These are phyloP conservation scores for Hylaea fasciaria DNA, from an alignment of 2,888 invertebrate species.

Conservation along the genomic window DNA sequence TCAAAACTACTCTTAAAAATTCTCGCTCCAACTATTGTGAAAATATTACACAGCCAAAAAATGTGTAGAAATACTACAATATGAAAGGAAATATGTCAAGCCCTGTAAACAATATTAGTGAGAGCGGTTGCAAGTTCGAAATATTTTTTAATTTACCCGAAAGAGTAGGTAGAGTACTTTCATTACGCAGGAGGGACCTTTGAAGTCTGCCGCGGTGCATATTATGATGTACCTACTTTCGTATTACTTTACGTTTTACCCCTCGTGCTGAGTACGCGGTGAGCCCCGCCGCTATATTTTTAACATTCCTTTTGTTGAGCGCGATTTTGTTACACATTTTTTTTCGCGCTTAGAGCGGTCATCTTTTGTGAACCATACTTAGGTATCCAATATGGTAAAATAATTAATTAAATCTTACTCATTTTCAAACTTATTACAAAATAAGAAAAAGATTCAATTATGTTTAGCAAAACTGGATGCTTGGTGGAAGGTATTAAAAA, in stretches of 20 bases:
- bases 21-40: constrained; percentile 26
- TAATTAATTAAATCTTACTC: too few relatives aligned
- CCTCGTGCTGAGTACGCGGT: constrained; percentile 32
- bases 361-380: too few relatives aligned
- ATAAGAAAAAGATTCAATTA: too few relatives aligned
- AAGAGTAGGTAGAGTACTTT: constrained; percentile 53
- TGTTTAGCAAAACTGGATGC: too few relatives aligned
- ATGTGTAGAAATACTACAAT: constrained; percentile 19
- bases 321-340: constrained; percentile 6
- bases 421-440: too few relatives aligned
- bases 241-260: constrained; percentile 40
- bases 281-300: constrained; percentile 21
- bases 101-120: constrained; percentile 42
- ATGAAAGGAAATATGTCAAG: constrained; percentile 10
- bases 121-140: constrained; percentile 58
- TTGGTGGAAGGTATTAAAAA: too few relatives aligned
- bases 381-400: too few relatives aligned
- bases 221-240: constrained; percentile 44
- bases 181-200: constrained; percentile 61
- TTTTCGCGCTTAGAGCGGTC: too few relatives aligned
- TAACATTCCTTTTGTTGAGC: constrained; percentile 25
- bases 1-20: constrained; percentile 30
- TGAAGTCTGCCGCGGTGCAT: constrained; percentile 59
- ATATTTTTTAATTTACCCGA: constrained; percentile 71
- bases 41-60: constrained; percentile 22